These are phyloP conservation scores for Lutraria lutraria DNA, from an alignment of 2,888 invertebrate species.

Conservation along the genomic window DNA sequence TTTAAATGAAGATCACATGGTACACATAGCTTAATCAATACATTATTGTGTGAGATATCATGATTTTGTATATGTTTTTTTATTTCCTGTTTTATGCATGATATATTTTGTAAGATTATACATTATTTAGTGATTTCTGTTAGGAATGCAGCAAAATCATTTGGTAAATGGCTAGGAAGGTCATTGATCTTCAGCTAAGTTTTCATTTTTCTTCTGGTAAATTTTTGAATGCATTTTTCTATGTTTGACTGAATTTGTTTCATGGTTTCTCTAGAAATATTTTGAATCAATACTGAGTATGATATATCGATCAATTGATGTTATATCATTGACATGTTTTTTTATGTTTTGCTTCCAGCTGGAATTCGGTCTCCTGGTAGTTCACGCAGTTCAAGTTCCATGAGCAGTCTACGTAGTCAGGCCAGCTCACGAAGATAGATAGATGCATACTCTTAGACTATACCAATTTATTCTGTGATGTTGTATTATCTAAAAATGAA, in stretches of 20 bases:
- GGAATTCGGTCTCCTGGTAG: constrained; percentile 73
- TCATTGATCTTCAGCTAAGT: too few relatives aligned
- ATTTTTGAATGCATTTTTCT: too few relatives aligned
- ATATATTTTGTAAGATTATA: not conserved
- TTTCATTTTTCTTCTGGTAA: too few relatives aligned
- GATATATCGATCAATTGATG: not conserved
- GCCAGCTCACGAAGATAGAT: constrained; percentile 54
- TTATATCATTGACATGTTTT: not conserved
- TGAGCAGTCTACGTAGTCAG: constrained; percentile 76
- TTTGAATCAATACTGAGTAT: too few relatives aligned
- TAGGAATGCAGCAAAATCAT: not conserved
- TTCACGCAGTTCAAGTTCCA: constrained; percentile 75
- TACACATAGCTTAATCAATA: not conserved
- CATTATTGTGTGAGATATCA: not conserved
- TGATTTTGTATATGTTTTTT: not conserved
- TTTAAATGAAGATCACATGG: not conserved
- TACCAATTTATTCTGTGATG: constrained; percentile 3
- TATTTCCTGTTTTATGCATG: not conserved
- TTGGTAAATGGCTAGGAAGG: too few relatives aligned
- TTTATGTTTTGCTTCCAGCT: constrained; percentile 31
- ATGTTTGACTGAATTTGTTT: too few relatives aligned
- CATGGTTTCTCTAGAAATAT: too few relatives aligned
- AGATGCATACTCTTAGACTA: not conserved
- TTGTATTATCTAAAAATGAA: constrained; percentile 11
- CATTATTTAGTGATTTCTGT: not conserved